Conservation (phyloP, 2,113 vertebrate species). For the Rattus norvegicus region GRCr8 NC_086020.1:14058501-14059000, state of each 20-base stretch:
- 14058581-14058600: background rate
- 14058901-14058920: background rate
- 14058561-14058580: background rate
- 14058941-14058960: background rate
- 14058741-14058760: no score
- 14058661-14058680: no score
- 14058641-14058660: background rate
- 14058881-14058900: background rate
- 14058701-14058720: no score
- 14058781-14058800: no score
- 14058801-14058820: no score
- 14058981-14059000: background rate
- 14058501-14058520: background rate
- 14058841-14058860: slow-evolving; percentile 20
- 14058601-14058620: background rate
- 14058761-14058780: no score
- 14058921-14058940: background rate
- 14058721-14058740: no score
- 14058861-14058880: background rate
- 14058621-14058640: background rate
- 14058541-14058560: background rate
- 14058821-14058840: background rate
- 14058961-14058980: background rate
- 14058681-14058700: no score
- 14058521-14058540: background rate